Evolutionary conservation across 2,797 vertebrate species (phyloP), one percentile per base, ranked within the genome.

Genomic region (Carapus acus): DNA sequence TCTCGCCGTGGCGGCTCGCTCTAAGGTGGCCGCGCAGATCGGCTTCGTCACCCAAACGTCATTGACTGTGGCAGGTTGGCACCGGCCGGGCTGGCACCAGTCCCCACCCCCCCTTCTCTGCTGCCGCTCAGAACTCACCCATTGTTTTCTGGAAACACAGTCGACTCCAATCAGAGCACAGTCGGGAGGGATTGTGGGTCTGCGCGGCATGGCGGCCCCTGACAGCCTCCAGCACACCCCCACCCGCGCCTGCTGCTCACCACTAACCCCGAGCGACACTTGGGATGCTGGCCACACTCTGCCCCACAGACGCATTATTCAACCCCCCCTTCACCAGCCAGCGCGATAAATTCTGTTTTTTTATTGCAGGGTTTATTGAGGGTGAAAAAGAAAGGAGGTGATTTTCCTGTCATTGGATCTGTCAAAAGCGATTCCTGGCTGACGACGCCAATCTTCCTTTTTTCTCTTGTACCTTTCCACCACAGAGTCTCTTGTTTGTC

Each of bases 401-500:
- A 21, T 36, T 37, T 44, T 48, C 38, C 21, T 54, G 27, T 37
- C 46, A 3, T 12, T 15, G 39, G 9, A 31, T 13, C 49, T 15
- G n/a, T 33, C 27, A 9, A 44, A 24, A 22, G 3, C n/a, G 13
- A 34, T 2, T 4, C n/a, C 6, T 1, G 53, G 19, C 24, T 40
- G 5, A 15, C 57, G 46, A n/a, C 22, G 18, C 31, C 15, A 16
- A 9, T 34, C 15, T 31, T 18, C 41, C 3, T 7, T 11, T 7
- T 33, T 33, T 33, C 14, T 33, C 3, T 33, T 36, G 34, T 43
- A n/a, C 51, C 27, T 56, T 47, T 58, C 47, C 40, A 67, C 63
- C 36, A 20, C 72, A 97, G 93, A 89, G 89, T 69, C 86, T 98
- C 74, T 87, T 98, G 21, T 89, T 67, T 18, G 92, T 93, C 39